Evolutionary conservation across 2,797 vertebrate genomes (phyloP), one percentile per base, ranked within the genome.

Genomic region (Meda fulgida): DNA sequence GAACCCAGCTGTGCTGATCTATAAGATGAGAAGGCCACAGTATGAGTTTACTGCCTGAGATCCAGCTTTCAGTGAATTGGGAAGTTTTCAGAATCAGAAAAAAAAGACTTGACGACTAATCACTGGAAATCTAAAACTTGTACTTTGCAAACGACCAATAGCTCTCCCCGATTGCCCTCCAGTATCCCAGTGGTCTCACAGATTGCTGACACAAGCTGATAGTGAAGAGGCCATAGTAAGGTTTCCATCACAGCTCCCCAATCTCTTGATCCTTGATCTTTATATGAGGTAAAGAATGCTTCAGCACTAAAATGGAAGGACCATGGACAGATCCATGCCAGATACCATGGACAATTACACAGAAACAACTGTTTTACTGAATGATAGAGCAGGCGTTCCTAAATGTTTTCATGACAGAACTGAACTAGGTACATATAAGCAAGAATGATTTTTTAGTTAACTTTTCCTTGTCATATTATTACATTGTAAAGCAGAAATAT

Each of bases 131-230:
- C 46, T 34, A 78, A 60, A 23, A 23, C 55, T 81, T 67, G 51
- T 60, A 79, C 82, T 76, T 34, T 26, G 7, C 31, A 21, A 18
- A 66, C 34, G 34, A 48, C 78, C 83, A 66, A 83, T 66, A 77
- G 69, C 29, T 71, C 46, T 46, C 29, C 18, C 76, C 65, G 78
- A 55, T 18, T 78, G 38, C 40, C 67, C 73, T 48, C 43, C 4
- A n/a, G 73, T 86, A 43, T 13, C 34, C 63, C n/a, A 66, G 51
- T 75, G 76, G 77, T 80, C 70, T 66, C 63, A 53, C 16, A 77
- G 77, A 81, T 38, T 40, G 83, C 88, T 81, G 83, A 87, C 77
- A 83, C 71, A 73, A 85, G 83, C 83, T 80, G 36, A 80, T 85
- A 36, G 63, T 55, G 71, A 76, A 40, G 80, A 83, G 71, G 70